Conservation (phyloP, 1,140 invertebrate genomes). For the Ostrea denselamellosa region DNA sequence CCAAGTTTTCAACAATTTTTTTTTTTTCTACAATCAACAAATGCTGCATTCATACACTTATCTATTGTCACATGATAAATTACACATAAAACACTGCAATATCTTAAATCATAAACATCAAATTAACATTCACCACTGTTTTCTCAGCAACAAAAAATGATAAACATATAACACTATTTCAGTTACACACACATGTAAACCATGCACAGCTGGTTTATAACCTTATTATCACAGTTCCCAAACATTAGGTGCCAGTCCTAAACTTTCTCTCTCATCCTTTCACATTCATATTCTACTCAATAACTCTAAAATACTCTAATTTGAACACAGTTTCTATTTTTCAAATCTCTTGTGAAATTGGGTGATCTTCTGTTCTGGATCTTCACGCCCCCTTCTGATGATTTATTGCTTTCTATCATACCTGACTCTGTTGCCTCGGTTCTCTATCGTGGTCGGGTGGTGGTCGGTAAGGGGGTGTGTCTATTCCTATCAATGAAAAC, state of each 20-base stretch:
- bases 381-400: not conserved
- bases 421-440: slow-evolving; percentile 65
- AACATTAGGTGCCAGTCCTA: not conserved
- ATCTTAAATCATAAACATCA: not conserved
- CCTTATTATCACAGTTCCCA: slow-evolving; percentile 1
- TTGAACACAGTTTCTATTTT: slow-evolving; percentile 12
- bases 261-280: not conserved
- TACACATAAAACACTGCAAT: not conserved
- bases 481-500: slow-evolving; percentile 40
- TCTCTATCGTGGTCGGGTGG: slow-evolving; percentile 47
- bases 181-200: not conserved
- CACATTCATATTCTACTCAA: not conserved
- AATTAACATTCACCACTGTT: not conserved
- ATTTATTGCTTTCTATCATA: slow-evolving; percentile 49
- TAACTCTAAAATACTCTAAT: not conserved
- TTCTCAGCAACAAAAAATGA: not conserved
- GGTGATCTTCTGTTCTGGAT: not conserved
- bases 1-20: too few species aligned
- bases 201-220: not conserved
- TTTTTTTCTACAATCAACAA: not conserved
- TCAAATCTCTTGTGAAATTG: not conserved
- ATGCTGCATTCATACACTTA: not conserved
- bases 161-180: not conserved
- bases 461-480: slow-evolving; percentile 52
- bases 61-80: not conserved